Base-by-base conservation (phyloP, 2,888 invertebrate genomes). In the Meta bourneti region DNA sequence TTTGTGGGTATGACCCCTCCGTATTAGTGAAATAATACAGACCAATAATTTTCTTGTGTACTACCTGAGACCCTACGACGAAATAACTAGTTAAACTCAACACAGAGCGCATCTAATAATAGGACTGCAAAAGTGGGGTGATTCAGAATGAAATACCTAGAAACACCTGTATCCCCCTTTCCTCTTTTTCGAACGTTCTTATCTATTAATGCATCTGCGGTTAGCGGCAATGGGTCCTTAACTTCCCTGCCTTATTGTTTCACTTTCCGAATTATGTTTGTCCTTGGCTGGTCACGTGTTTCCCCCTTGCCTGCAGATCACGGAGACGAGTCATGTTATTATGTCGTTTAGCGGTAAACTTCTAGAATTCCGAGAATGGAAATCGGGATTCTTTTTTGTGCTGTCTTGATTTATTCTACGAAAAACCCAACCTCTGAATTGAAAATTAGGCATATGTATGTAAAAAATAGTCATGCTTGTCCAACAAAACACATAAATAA, bases 191-290 rank as follows among this genome's bases (percentile, higher is more conserved):
- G 48, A 11, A 49, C 52, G 61, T 13, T 71, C 16, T 79, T 87
- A 87, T 87, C 87, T 34, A 54, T 34, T 61, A n/a, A 34, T 54
- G 8, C 71, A 87, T 87, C 51, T 87, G 87, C 34, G 87, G 87
- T 80, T 87, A 71, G 72, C 19, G 70, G 86, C 61, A 86, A 86
- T 72, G 52, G 54, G 61, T 16, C 48, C 54, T 54, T 34, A 20
- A 77, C 19, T 77, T 77, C 75, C 79, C 86, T 86, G 16, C 34
- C 80, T 80, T 34, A 72, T 86, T 78, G 71, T 87, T 80, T 79
- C 72, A 19, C 48, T 20, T 72, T 79, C 69, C n/a, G 72, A 79
- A 87, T 80, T 80, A 54, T 13, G n/a, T 52, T 52, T n/a, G 79
- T 19, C 87, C 87, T 86, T 86, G 87, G 20, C 11, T n/a, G 16